These are phyloP conservation scores for Drosophila burlai DNA, from an alignment of 1,140 invertebrate genomes.

Conservation along the genomic window DNA sequence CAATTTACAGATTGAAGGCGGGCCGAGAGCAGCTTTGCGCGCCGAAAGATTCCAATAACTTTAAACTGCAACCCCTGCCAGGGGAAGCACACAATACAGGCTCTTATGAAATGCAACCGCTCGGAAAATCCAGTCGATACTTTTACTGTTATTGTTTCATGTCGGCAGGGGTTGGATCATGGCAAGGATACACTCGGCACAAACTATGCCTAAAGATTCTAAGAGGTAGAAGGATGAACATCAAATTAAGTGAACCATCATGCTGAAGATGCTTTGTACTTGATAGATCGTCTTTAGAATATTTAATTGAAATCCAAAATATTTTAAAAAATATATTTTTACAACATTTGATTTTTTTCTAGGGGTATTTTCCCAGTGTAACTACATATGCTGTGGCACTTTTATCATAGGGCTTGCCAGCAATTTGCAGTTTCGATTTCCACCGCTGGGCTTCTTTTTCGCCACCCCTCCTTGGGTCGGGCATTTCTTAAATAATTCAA, in stretches of 20 bases:
- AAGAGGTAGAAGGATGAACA: no score
- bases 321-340: neutral
- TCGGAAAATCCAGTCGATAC: constrained; percentile 83
- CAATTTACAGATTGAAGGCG: constrained; percentile 79
- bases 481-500: constrained; percentile 65
- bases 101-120: constrained; percentile 79
- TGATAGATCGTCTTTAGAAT: neutral
- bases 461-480: neutral
- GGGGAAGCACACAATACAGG: constrained; percentile 12
- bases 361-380: neutral
- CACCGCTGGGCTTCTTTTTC: constrained; percentile 40
- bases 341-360: no score
- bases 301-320: accelerated
- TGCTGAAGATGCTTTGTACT: neutral
- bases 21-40: constrained; percentile 45
- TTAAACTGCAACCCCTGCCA: constrained; percentile 61
- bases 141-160: constrained; percentile 82
- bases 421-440: constrained; percentile 76
- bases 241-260: no score
- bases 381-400: constrained; percentile 63
- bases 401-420: constrained; percentile 59
- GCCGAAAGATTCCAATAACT: constrained; percentile 58
- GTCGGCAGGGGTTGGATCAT: constrained; percentile 38
- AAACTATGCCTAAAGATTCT: neutral
- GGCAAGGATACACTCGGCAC: neutral